Evolutionary conservation across 2,797 vertebrate species (phyloP).

Genomic region (Acanthopagrus latus): DNA sequence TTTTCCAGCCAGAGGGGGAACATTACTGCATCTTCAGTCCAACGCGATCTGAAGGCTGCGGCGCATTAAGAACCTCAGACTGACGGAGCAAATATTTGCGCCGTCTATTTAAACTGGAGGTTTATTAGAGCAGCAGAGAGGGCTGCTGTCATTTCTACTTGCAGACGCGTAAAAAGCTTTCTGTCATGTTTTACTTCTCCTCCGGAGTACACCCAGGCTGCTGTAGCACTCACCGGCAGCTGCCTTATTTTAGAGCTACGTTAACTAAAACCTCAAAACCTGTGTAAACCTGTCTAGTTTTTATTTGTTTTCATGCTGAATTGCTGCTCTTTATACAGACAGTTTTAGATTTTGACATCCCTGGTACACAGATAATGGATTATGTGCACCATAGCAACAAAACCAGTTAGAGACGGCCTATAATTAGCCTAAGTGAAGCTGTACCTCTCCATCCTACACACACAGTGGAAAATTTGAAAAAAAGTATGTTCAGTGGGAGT

Average conservation of each 20-base stretch:
- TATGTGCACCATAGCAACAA: conserved; percentile 73
- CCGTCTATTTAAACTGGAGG: conserved; percentile 42
- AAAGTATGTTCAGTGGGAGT: conserved; percentile 54
- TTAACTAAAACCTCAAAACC: conserved; percentile 12
- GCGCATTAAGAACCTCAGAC: conserved; percentile 24
- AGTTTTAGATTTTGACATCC: conserved; percentile 40
- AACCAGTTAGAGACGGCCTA: conserved; percentile 69
- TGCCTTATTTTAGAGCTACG: conserved; percentile 20
- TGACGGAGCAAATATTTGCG: conserved; percentile 60
- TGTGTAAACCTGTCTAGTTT: not conserved
- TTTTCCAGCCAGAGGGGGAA: conserved; percentile 28
- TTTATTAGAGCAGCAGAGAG: conserved; percentile 48
- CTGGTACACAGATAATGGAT: conserved; percentile 48
- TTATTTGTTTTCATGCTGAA: not conserved
- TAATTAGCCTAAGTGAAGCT: conserved; percentile 76
- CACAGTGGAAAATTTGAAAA: conserved; percentile 52
- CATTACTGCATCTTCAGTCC: conserved; percentile 37
- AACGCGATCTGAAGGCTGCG: conserved; percentile 28
- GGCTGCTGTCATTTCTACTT: conserved; percentile 42
- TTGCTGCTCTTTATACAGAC: not conserved
- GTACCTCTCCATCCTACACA: conserved; percentile 70
- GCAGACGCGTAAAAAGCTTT: conserved; percentile 32
- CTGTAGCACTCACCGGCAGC: not conserved
- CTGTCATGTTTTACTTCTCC: conserved; percentile 39
- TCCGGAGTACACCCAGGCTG: conserved; percentile 8